These are phyloP conservation scores for Centropristis striata DNA, from an alignment of 2,113 vertebrate genomes.

Conservation along the genomic window DNA sequence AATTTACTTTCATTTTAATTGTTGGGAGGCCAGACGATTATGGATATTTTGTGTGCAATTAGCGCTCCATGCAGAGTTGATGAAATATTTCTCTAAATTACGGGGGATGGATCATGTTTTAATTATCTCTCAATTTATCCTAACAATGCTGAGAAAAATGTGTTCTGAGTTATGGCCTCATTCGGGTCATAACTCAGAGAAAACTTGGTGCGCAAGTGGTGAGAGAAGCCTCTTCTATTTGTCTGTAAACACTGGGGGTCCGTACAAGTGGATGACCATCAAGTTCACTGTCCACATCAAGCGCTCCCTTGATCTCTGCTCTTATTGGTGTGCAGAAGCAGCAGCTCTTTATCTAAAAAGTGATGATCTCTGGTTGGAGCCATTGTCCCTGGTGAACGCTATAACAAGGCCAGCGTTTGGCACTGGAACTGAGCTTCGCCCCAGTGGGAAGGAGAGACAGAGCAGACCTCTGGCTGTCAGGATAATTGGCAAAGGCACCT, in stretches of 20 bases:
- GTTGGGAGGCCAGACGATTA: slow-evolving; percentile 68
- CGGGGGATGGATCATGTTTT: slow-evolving; percentile 67
- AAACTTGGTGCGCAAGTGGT: not conserved
- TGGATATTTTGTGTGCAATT: slow-evolving; percentile 78
- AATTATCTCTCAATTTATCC: slow-evolving; percentile 73
- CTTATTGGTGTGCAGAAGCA: slow-evolving; percentile 26
- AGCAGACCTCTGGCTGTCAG: slow-evolving; percentile 63
- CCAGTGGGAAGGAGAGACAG: slow-evolving; percentile 45
- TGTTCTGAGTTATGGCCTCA: slow-evolving; percentile 14
- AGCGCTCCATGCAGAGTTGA: slow-evolving; percentile 55
- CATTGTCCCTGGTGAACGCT: slow-evolving; percentile 43
- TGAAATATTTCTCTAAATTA: slow-evolving; percentile 70
- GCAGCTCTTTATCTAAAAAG: slow-evolving; percentile 61
- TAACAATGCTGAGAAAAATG: slow-evolving; percentile 45
- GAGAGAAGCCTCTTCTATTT: not conserved
- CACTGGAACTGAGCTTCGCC: slow-evolving; percentile 51
- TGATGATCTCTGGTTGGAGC: slow-evolving; percentile 58
- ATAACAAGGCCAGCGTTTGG: slow-evolving; percentile 71
- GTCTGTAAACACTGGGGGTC: slow-evolving; percentile 8
- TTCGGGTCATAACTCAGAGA: slow-evolving; percentile 8
- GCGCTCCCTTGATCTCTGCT: slow-evolving; percentile 20
- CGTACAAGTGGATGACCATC: slow-evolving; percentile 27
- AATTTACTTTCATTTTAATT: slow-evolving; percentile 65
- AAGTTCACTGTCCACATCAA: slow-evolving; percentile 30
- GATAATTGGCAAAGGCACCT: slow-evolving; percentile 74